Percentiles rank a stretch among this genome's conserved stretches.
These are phyloP conservation scores for Mythimna pallens DNA, from an alignment of 2,888 invertebrate species.

Conservation along the genomic window DNA sequence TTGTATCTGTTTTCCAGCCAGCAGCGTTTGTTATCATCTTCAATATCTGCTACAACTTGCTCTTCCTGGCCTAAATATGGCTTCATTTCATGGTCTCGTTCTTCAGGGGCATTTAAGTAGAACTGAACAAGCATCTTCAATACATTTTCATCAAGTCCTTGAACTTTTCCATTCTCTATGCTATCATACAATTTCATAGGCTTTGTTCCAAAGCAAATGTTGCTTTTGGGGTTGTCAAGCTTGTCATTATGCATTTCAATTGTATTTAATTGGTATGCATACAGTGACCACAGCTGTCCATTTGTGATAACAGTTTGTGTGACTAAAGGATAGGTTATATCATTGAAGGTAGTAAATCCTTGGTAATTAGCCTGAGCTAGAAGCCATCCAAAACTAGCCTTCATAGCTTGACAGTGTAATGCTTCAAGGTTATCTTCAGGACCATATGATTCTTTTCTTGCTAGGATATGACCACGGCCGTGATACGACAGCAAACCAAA, in stretches of 20 bases:
- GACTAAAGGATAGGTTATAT: slow-evolving; percentile 97
- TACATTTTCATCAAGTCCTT: slow-evolving; percentile 95
- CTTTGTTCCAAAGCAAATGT: slow-evolving; percentile 95
- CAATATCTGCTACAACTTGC: slow-evolving; percentile 92
- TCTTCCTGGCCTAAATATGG: slow-evolving; percentile 93
- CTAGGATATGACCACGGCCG: slow-evolving; percentile 91
- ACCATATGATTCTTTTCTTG: slow-evolving; percentile 86
- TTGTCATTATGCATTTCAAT: slow-evolving; percentile 92
- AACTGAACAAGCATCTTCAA: slow-evolving; percentile 93
- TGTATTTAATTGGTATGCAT: slow-evolving; percentile 98
- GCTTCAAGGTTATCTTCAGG: slow-evolving; percentile 91
- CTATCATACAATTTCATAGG: slow-evolving; percentile 94
- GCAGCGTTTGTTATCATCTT: slow-evolving; percentile 92
- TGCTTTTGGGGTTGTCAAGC: slow-evolving; percentile 92
- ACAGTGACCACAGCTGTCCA: slow-evolving; percentile 96
- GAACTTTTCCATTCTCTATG: slow-evolving; percentile 93
- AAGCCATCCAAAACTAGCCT: slow-evolving; percentile 95
- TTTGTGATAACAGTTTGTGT: slow-evolving; percentile 97
- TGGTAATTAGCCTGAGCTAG: slow-evolving; percentile 95
- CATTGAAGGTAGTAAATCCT: slow-evolving; percentile 97
- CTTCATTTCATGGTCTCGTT: slow-evolving; percentile 92
- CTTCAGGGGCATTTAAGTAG: slow-evolving; percentile 93
- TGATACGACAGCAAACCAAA: slow-evolving; percentile 95
- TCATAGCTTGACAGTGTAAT: slow-evolving; percentile 93
- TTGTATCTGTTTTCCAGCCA: slow-evolving; percentile 94